phyloP scores from a whole-genome alignment of 2,888 invertebrate genomes.

The Agrochola lota region DNA sequence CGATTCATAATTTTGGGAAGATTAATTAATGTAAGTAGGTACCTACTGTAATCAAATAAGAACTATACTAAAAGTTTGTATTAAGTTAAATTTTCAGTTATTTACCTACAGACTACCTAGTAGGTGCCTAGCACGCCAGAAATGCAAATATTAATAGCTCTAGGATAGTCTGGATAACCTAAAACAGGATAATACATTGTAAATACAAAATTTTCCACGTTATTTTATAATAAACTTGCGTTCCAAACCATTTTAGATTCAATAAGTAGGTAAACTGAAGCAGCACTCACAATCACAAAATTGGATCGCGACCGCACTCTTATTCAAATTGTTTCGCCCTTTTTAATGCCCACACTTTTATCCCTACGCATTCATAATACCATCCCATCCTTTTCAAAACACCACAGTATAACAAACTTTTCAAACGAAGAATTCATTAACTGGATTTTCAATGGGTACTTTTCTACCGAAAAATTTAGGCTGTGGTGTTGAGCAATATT shows the following conservation, averaged over 20 bases:
- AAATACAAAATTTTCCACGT: not conserved
- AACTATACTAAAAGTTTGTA: not conserved
- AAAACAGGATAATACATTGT: not conserved
- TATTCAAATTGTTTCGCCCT: slow-evolving; percentile 76
- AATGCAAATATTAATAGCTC: not conserved
- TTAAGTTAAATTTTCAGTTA: not conserved
- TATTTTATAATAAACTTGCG: not conserved
- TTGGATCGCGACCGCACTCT: slow-evolving; percentile 74
- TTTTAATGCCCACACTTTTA: slow-evolving; percentile 76
- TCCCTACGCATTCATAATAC: slow-evolving; percentile 63
- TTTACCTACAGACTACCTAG: not conserved
- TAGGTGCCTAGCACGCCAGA: not conserved
- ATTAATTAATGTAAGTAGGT: not conserved
- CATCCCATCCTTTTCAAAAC: slow-evolving; percentile 38
- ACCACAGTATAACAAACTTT: slow-evolving; percentile 60
- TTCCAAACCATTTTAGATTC: slow-evolving; percentile 22
- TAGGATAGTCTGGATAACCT: not conserved
- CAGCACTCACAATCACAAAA: slow-evolving; percentile 73
- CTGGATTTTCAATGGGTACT: slow-evolving; percentile 8
- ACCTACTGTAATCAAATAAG: not conserved
- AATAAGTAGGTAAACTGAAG: slow-evolving; percentile 46
- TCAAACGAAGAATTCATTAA: not conserved
- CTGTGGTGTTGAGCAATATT: slow-evolving; percentile 55
- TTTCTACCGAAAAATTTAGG: slow-evolving; percentile 9
- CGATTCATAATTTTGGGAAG: not conserved